Base-by-base conservation (phyloP, 2,113 vertebrate species). In the Psittacula cyanocephala region DNA sequence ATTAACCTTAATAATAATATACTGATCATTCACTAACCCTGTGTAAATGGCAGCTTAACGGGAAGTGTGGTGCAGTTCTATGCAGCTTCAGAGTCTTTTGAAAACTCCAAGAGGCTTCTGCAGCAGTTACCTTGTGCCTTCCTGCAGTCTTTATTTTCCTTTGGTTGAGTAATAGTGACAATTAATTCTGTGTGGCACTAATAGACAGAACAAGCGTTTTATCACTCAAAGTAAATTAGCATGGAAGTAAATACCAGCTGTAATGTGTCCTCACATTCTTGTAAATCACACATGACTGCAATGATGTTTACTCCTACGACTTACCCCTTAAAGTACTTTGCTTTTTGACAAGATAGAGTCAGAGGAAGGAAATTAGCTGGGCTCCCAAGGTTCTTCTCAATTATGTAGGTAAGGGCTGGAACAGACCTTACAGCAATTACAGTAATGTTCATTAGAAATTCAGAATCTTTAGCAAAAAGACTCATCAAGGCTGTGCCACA, bases 121-220 rank as follows among this genome's bases (percentile, higher is more conserved):
- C 60, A 79, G 17, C 67, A 15, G 33, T 29, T 33, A 25, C 41
- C 50, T 75, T 69, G 50, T 65, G 57, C 63, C 44, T 29, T 78
- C 35, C 31, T 82, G 67, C 57, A 52, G 62, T 50, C 69, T 76
- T 74, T 55, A 20, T 69, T 84, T 89, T 77, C 23, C 78, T 85
- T 49, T 39, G 15, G 57, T 78, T 15, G 2, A 44, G 63, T 52
- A n/a, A 39, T 24, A 41, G 39, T 41, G 78, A 63, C 77, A 87
- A 47, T 92, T 53, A 74, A 94, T 93, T 70, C 70, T 70, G 47
- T 68, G 81, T 92, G 78, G 57, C 86, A 62, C 78, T 91, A 87
- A 94, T 35, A 89, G 92, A 63, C 63, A 87, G 90, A 41, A 85
- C 29, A 50, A 97, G 84, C 29, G 20, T 91, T 95, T 89, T 75